Percentiles rank a stretch among this genome's conserved stretches.
Evolutionary conservation across 2,797 vertebrate species (phyloP).

Genomic region (Sebastiscus albofasciatus): DNA sequence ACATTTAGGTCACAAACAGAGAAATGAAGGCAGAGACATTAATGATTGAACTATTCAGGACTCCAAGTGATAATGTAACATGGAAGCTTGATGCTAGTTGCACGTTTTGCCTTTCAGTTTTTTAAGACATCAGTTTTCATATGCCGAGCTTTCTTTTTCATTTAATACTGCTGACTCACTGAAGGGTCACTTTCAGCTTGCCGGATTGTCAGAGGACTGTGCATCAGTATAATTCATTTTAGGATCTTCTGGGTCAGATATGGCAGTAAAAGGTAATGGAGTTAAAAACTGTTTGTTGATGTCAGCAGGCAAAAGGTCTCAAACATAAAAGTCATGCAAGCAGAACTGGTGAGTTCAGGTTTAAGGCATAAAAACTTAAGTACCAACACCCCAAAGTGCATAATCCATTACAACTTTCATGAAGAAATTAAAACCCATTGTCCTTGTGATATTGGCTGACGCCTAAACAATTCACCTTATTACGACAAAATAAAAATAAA

Average conservation of each 20-base stretch:
- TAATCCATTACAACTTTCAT: neutral
- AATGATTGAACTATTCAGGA: neutral
- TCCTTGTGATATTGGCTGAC: neutral
- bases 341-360: neutral
- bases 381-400: neutral
- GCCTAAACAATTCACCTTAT: neutral
- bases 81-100: neutral
- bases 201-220: neutral
- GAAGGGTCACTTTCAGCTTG: neutral
- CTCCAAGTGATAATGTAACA: conserved; percentile 24
- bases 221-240: neutral
- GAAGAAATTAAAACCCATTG: neutral
- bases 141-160: neutral
- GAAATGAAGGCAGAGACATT: neutral
- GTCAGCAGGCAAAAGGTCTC: conserved; percentile 21
- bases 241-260: conserved; percentile 19
- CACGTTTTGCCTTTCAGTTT: conserved; percentile 21
- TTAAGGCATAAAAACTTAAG: neutral
- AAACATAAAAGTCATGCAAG: conserved; percentile 21
- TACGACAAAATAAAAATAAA: neutral
- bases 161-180: neutral
- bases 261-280: neutral
- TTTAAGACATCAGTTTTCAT: neutral
- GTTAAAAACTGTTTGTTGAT: neutral
- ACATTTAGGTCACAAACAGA: neutral